Conservation (phyloP, 2,797 vertebrate species). For the Leptoclinus maculatus region DNA sequence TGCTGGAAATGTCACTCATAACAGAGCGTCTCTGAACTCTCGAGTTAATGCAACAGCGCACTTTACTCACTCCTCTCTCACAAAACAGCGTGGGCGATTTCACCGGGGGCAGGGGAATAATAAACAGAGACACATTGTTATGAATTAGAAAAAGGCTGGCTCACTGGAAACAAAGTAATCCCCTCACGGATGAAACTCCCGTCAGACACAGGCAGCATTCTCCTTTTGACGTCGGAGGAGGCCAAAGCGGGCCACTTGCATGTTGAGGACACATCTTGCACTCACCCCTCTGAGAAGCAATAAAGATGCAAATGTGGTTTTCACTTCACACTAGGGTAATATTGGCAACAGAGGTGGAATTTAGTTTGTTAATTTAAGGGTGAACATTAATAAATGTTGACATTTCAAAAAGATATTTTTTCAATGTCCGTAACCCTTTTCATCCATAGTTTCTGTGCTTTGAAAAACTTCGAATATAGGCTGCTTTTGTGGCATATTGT, state of each 20-base stretch:
- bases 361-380: constrained; percentile 27
- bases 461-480: background rate
- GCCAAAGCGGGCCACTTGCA: background rate
- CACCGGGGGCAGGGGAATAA: constrained; percentile 32
- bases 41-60: constrained; percentile 37
- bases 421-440: background rate
- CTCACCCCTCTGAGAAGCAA: constrained; percentile 36
- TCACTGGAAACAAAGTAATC: constrained; percentile 43
- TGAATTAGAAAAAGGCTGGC: constrained; percentile 3
- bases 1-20: constrained; percentile 58
- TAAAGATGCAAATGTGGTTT: constrained; percentile 63
- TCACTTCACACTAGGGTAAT: constrained; percentile 27
- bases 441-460: background rate
- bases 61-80: constrained; percentile 20
- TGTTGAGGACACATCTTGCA: constrained; percentile 17
- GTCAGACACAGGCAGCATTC: constrained; percentile 19
- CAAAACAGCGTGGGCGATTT: constrained; percentile 39
- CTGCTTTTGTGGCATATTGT: background rate
- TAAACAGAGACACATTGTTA: constrained; percentile 29
- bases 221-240: constrained; percentile 21
- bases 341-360: background rate
- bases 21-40: constrained; percentile 20
- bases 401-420: constrained; percentile 16
- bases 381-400: constrained; percentile 5
- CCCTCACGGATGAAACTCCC: constrained; percentile 25